Conservation (phyloP, 2,888 invertebrate genomes). For the Cheilosia variabilis region DNA sequence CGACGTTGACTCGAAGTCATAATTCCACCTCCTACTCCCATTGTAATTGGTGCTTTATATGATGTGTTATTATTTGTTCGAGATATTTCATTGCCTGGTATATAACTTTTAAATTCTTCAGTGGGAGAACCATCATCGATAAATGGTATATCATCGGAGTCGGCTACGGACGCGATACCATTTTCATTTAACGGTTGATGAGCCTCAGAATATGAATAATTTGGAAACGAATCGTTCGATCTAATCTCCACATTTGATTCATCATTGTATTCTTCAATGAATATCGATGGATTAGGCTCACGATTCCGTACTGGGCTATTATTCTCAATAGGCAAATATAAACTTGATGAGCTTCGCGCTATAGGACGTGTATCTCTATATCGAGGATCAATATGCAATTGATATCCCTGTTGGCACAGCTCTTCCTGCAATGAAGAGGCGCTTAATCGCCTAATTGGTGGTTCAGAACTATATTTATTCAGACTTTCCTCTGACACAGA, state of each 20-base stretch:
- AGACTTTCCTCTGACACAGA: slow-evolving; percentile 83
- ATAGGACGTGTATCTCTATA: slow-evolving; percentile 83
- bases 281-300: slow-evolving; percentile 81
- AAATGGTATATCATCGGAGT: slow-evolving; percentile 83
- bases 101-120: slow-evolving; percentile 78
- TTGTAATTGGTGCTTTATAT: slow-evolving; percentile 17
- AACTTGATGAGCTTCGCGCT: slow-evolving; percentile 81
- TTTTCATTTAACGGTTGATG: slow-evolving; percentile 83
- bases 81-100: slow-evolving; percentile 74
- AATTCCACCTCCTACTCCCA: slow-evolving; percentile 74
- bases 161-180: slow-evolving; percentile 82
- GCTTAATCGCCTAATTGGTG: slow-evolving; percentile 80
- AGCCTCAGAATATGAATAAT: slow-evolving; percentile 80
- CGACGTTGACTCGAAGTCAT: slow-evolving; percentile 76
- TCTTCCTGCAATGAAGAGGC: slow-evolving; percentile 83
- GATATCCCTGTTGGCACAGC: slow-evolving; percentile 81
- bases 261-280: slow-evolving; percentile 82
- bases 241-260: slow-evolving; percentile 75
- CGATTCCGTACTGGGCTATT: slow-evolving; percentile 54
- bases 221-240: slow-evolving; percentile 81
- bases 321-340: slow-evolving; percentile 78
- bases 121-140: slow-evolving; percentile 84
- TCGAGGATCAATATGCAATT: slow-evolving; percentile 83
- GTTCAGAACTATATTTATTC: slow-evolving; percentile 80
- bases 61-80: neutral